Percentiles rank a stretch among this genome's conserved stretches.
Evolutionary conservation across 2,888 invertebrate genomes (phyloP).

Genomic region (Steromphala cineraria): DNA sequence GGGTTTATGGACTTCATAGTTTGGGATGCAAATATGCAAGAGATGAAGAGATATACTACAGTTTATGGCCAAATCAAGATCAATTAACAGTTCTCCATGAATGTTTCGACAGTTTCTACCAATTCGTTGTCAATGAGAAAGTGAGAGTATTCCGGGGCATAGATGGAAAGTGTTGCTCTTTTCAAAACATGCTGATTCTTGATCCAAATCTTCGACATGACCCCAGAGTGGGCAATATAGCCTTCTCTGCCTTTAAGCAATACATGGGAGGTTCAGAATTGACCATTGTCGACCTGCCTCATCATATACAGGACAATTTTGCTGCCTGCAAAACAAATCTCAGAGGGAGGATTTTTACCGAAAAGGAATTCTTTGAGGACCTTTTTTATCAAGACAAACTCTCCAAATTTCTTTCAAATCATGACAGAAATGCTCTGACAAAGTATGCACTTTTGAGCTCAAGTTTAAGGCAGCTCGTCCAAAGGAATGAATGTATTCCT

Average conservation of each 20-base stretch:
- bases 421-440: conserved; percentile 43
- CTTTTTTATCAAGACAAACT: conserved; percentile 47
- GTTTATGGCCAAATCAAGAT: conserved; percentile 46
- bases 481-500: conserved; percentile 43
- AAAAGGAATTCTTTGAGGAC: conserved; percentile 41
- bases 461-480: conserved; percentile 31
- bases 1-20: conserved; percentile 37
- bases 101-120: not conserved
- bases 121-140: not conserved
- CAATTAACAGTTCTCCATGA: not conserved
- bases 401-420: not conserved
- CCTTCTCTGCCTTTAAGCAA: conserved; percentile 25
- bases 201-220: conserved; percentile 23
- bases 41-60: conserved; percentile 39
- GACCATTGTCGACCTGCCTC: conserved; percentile 22
- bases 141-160: not conserved
- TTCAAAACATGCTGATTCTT: conserved; percentile 43
- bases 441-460: conserved; percentile 38
- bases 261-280: not conserved
- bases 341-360: conserved; percentile 35
- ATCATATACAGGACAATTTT: conserved; percentile 20
- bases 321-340: conserved; percentile 23
- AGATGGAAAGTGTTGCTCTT: conserved; percentile 34
- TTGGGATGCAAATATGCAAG: not conserved
- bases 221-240: conserved; percentile 18